Evolutionary conservation across 1,140 invertebrate species (phyloP), one percentile per base, ranked within the genome.

Genomic region (Anastatus disparis): DNA sequence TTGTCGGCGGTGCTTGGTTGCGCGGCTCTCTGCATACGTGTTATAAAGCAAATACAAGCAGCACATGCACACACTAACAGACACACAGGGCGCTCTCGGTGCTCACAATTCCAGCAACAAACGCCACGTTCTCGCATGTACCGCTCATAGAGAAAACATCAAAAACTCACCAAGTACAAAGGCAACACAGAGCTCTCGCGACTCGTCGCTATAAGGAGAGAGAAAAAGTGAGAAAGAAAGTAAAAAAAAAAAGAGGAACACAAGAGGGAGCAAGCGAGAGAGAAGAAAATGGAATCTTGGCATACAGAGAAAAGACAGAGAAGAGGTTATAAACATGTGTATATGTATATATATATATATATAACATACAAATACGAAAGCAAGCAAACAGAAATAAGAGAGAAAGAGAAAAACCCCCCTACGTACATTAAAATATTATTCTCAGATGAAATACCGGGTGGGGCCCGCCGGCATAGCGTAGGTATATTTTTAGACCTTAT

Each of bases 371-470:
- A n/a, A n/a, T n/a, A n/a, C n/a, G n/a, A n/a, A n/a, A n/a, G n/a
- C n/a, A n/a, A n/a, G n/a, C n/a, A n/a, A n/a, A n/a, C n/a, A n/a
- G n/a, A n/a, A n/a, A n/a, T 24, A 48, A 64, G 71, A 68, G 65
- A 72, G 70, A 73, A 68, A 44, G 53, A 68, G 31, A 53, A 62
- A 58, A 66, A 61, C 55, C 55, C n/a, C n/a, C 48, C 59, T 81
- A 80, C 76, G 81, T 84, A 82, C 84, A 85, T 85, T 85, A 85
- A 85, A 85, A 85, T 85, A 85, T 85, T 85, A 85, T 85, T 84
- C 83, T 84, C 83, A 84, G 83, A 85, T 85, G 83, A 84, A 85
- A 85, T 84, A 85, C 82, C 84, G 84, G 83, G 82, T 81, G 84
- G 82, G 81, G 83, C 81, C 78, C 81, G 82, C 76, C 81, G 79